Evolutionary conservation across 2,888 invertebrate genomes (phyloP), one percentile per base, ranked within the genome.

Genomic region (Odontomyia ornata): DNA sequence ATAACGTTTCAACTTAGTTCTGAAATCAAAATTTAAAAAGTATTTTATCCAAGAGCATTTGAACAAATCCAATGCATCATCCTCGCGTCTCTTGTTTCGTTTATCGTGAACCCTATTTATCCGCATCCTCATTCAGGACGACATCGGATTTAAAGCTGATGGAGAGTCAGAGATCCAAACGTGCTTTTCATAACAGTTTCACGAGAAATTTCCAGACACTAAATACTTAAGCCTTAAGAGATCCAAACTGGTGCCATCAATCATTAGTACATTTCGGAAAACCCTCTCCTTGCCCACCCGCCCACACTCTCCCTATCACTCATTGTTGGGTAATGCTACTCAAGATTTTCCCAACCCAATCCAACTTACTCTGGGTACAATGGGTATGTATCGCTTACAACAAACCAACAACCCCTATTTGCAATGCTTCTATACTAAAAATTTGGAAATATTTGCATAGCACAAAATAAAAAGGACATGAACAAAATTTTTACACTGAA

Each of bases 381-480:
- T 30, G 36, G n/a, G n/a, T n/a, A n/a, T 47, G 27, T 69, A 69
- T 69, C 46, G 30, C 47, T 65, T 65, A 65, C 65, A 65, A 62
- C 52, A 36, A 36, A 36, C 52, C 15, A 25, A 60, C 60, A 65
- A 69, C 30, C 69, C 69, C 69, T 30, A 65, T 43, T 65, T 36
- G 47, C 69, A 46, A 69, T 47, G 47, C 25, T 69, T 25, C 46
- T 43, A 9, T 36, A 47, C 18, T 47, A 1, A 46, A 46, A 73
- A 36, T 73, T 36, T 73, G 57, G 60, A 73, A 73, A 60, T 73
- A 57, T 73, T 73, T 73, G 73, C 73, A 73, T 73, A 73, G 57
- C n/a, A 56, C n/a, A 71, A 52, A 52, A 47, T 36, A 36, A 36
- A n/a, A 36, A 36, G 36, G 36, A 36, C 36, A 36, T 36, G 36